Percentiles rank a stretch among this genome's conserved stretches.
Conservation (phyloP, 2,888 invertebrate species). For the Phlogophora meticulosa region DNA sequence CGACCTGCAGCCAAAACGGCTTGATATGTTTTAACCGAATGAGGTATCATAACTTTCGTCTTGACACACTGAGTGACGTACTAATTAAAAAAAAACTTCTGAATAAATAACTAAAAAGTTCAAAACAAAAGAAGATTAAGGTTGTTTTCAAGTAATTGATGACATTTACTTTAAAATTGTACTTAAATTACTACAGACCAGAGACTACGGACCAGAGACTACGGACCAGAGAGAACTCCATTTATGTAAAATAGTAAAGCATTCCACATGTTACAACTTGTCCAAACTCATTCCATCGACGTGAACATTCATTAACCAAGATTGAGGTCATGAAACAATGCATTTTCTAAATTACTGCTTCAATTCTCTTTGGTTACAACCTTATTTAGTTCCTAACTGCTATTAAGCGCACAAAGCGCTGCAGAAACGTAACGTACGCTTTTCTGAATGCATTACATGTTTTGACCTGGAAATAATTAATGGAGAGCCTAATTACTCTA, state of each 20-base stretch:
- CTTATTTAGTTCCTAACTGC: conserved; percentile 56
- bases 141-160: too few relatives aligned
- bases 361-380: conserved; percentile 62
- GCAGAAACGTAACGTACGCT: conserved; percentile 13
- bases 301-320: conserved; percentile 34
- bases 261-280: conserved; percentile 23
- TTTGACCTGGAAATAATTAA: conserved; percentile 22
- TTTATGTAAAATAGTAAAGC: neutral
- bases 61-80: too few relatives aligned
- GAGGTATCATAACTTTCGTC: too few relatives aligned
- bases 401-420: conserved; percentile 51
- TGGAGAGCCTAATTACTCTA: neutral
- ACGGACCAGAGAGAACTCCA: neutral
- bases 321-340: conserved; percentile 61
- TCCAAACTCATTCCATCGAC: conserved; percentile 16
- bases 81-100: too few relatives aligned
- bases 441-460: conserved; percentile 30
- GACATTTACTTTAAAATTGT: neutral
- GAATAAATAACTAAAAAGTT: too few relatives aligned
- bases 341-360: conserved; percentile 59
- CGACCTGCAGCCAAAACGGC: neutral
- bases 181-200: too few relatives aligned
- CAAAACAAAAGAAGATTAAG: too few relatives aligned
- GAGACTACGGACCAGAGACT: too few relatives aligned
- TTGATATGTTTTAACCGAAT: too few relatives aligned